Evolutionary conservation across 2,113 vertebrate species (phyloP).

Genomic region (Hippopotamus amphibius): DNA sequence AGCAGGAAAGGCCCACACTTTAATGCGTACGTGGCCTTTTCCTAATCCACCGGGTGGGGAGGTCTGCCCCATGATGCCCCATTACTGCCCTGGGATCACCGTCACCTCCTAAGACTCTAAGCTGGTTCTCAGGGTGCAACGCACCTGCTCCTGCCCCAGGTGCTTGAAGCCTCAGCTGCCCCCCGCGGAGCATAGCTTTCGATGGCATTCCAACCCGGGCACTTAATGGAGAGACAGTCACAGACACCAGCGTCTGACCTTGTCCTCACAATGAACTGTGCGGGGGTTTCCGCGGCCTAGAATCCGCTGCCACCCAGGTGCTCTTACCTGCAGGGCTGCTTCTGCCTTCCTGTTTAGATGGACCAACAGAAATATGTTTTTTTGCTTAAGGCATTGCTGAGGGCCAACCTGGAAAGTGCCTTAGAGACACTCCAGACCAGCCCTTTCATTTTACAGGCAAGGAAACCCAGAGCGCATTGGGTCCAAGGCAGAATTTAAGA

Average conservation of each 20-base stretch:
- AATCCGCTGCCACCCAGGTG: accelerated
- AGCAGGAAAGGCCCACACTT: too few relatives aligned
- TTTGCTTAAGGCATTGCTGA: not conserved
- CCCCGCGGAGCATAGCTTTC: not conserved
- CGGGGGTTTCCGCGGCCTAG: not conserved
- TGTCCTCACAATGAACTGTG: accelerated
- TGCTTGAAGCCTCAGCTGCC: not conserved
- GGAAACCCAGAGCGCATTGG: not conserved
- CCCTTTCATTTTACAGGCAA: not conserved
- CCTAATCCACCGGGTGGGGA: not conserved
- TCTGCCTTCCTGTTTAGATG: not conserved
- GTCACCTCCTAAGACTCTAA: not conserved
- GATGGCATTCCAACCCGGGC: accelerated
- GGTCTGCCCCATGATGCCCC: not conserved
- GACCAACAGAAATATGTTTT: not conserved
- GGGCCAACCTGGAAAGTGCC: not conserved
- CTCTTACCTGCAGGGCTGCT: too few relatives aligned
- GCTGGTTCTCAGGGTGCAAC: not conserved
- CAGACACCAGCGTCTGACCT: accelerated
- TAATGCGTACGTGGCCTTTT: accelerated
- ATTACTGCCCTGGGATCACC: too few relatives aligned
- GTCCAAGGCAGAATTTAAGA: not conserved
- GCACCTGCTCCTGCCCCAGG: not conserved
- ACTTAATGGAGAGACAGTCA: not conserved
- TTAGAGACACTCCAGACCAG: not conserved